Conservation (phyloP, 2,113 vertebrate genomes). For the Centropus unirufus region DNA sequence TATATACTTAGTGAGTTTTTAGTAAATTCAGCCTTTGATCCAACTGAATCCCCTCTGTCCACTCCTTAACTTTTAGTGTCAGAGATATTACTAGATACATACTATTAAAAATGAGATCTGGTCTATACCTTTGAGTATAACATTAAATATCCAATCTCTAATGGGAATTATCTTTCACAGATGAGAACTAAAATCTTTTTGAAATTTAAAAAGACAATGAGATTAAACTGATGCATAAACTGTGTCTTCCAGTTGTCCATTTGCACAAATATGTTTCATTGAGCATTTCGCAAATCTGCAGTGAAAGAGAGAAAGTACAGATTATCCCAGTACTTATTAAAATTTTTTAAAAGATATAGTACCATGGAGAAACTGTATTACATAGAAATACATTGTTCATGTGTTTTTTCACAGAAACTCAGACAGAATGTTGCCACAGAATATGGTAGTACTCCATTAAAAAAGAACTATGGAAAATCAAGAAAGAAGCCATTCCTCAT, state of each 20-base stretch:
- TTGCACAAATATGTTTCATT: background rate
- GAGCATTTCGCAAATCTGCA: background rate
- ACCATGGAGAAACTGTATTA: background rate
- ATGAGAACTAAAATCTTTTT: background rate
- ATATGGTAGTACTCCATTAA: background rate
- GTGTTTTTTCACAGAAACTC: background rate
- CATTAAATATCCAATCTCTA: background rate
- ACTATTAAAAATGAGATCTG: background rate
- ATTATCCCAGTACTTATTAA: background rate
- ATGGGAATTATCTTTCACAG: background rate
- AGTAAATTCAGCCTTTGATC: background rate
- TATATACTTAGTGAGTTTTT: background rate
- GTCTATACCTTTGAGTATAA: background rate
- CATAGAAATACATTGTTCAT: background rate
- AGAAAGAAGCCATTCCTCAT: background rate
- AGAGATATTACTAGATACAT: background rate
- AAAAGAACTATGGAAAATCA: background rate
- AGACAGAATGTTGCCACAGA: background rate
- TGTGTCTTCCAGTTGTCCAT: background rate
- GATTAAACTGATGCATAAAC: background rate
- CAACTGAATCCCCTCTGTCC: background rate
- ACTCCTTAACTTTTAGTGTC: background rate
- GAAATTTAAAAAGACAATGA: background rate
- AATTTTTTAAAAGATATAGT: background rate
- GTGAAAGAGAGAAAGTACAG: background rate